phyloP scores from a whole-genome alignment of 2,113 vertebrate genomes.

The Rafetus swinhoei region DNA sequence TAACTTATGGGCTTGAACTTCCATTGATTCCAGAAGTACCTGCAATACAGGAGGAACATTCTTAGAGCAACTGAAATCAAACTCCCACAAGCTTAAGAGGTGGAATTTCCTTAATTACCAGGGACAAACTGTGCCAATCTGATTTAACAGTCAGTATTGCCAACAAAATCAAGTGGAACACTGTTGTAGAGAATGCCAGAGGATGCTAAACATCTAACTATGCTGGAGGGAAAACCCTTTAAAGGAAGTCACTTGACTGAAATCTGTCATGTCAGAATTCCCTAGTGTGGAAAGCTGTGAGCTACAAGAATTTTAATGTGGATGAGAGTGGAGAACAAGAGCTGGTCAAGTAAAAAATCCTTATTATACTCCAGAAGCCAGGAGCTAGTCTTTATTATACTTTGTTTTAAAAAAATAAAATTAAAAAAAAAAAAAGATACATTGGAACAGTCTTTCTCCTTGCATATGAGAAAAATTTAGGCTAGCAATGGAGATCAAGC shows the following conservation, averaged over 20 bases:
- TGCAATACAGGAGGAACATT: neutral
- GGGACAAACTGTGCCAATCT: neutral
- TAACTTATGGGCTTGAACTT: neutral
- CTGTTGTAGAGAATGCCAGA: neutral
- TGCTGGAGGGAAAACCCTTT: neutral
- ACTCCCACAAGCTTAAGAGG: neutral
- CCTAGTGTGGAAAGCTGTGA: neutral
- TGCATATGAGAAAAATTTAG: neutral
- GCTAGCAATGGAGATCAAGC: neutral
- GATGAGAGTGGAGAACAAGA: too few species aligned
- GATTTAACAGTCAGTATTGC: neutral
- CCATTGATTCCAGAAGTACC: neutral
- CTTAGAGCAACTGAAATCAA: neutral
- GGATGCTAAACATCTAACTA: neutral
- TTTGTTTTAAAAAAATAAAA: neutral
- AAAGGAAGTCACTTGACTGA: neutral
- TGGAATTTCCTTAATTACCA: neutral
- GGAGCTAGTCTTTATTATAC: too few species aligned
- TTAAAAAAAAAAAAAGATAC: too few species aligned
- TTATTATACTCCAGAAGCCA: too few species aligned
- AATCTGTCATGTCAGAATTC: neutral
- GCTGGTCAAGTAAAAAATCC: too few species aligned
- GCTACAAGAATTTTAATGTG: too few species aligned
- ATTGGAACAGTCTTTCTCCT: neutral
- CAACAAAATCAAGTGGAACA: neutral